Evolutionary conservation across 2,113 vertebrate species (phyloP), one percentile per base, ranked within the genome.

Genomic region (Gobio gobio): DNA sequence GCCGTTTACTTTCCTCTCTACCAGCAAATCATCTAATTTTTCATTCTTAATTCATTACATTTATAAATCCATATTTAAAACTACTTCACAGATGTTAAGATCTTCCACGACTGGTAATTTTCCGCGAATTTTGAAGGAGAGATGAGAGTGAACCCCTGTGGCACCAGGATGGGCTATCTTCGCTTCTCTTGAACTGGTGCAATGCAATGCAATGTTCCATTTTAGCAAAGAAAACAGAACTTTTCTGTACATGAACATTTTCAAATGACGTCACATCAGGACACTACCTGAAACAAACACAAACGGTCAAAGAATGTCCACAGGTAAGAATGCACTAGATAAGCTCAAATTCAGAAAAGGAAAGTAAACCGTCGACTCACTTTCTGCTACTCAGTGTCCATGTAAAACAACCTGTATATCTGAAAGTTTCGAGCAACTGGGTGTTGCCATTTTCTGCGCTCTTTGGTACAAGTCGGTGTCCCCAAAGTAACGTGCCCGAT

Each of bases 401-500:
- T 98, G 97, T 93, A 99, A 87, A 81, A 96, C 94, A 89, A 97
- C 94, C 90, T 99, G 98, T 92, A 99, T 96, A 59, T 99, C 97
- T 90, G 97, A 98, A 91, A 99, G 95, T 91, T 96, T 96, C 93
- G 93, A 97, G 89, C 98, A 99, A 91, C 97, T 99, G 0, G 98
- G 98, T 33, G 98, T 99, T 74, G 95, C 92, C 98, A 99, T 99
- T 92, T 93, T 97, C 93, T 98, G 97, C 18, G 98, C 98, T 90
- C 95, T 96, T 93, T 97, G 96, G 93, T 99, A 99, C 87, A 98
- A 95, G 0, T 97, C 95, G 0, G 96, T 93, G 90, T 99, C 98
- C 40, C 97, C 97, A 13, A 99, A 99, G 93, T 99, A 99, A 80
- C 97, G 98, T 40, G 98, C 98, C 78, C 98, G 96, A 91, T 99